A percentile compares a stretch with the other conserved stretches of the same genome.
Evolutionary conservation across 2,113 vertebrate species (phyloP).

Genomic region (Brachypodius melanocephalos): DNA sequence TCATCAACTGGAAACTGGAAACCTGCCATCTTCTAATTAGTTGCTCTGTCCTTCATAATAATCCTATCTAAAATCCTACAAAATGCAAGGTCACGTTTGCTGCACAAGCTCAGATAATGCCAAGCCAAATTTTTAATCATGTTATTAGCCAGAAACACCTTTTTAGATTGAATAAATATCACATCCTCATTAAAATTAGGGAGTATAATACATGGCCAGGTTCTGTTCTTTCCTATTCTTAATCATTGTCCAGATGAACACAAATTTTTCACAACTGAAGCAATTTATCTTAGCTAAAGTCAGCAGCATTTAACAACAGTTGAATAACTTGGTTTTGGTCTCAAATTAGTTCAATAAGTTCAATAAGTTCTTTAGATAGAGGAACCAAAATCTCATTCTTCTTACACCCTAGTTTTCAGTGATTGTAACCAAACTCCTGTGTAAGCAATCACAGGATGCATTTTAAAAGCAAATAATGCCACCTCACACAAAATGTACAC

Average conservation of each 20-base stretch:
- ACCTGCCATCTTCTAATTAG: slow-evolving; percentile 59
- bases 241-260: not conserved
- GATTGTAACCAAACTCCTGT: not conserved
- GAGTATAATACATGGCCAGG: not conserved
- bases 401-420: not conserved
- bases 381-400: not conserved
- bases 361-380: not conserved
- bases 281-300: not conserved
- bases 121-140: slow-evolving; percentile 43
- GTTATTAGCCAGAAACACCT: slow-evolving; percentile 43
- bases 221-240: slow-evolving; percentile 11
- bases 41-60: not conserved
- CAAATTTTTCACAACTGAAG: not conserved
- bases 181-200: not conserved
- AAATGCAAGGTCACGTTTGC: not conserved
- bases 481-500: not conserved
- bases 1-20: slow-evolving; percentile 49
- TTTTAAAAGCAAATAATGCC: not conserved
- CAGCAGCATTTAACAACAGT: not conserved
- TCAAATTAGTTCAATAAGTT: too few species aligned
- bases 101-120: slow-evolving; percentile 32
- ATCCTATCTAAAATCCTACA: slow-evolving; percentile 35
- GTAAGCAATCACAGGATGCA: not conserved
- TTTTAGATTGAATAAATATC: slow-evolving; percentile 9
- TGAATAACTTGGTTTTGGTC: not conserved